These are phyloP conservation scores for Chymomyza amoena DNA, from an alignment of 2,888 invertebrate species.

Conservation along the genomic window DNA sequence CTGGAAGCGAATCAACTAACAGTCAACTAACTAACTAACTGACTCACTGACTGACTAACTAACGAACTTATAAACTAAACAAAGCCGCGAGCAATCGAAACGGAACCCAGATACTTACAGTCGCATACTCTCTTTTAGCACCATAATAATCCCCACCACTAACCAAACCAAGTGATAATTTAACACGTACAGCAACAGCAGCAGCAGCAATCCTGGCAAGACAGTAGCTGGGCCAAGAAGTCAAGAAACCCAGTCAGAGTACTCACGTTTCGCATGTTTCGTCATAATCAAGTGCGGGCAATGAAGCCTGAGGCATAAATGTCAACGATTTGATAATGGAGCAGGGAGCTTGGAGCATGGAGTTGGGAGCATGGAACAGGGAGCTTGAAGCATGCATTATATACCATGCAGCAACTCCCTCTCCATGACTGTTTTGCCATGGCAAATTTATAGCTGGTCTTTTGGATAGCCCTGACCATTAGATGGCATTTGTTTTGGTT, in stretches of 20 bases:
- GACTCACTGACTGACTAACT: conserved; percentile 53
- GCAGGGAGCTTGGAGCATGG: conserved; percentile 13
- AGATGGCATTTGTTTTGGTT: conserved; percentile 63
- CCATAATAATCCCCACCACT: conserved; percentile 1
- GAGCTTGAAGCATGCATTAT: neutral
- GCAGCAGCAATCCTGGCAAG: conserved; percentile 3
- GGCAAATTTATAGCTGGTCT: conserved; percentile 58
- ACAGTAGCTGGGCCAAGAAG: neutral
- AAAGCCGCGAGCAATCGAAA: conserved; percentile 51
- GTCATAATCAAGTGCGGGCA: conserved; percentile 64
- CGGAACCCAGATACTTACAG: neutral
- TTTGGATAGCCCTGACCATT: conserved; percentile 42
- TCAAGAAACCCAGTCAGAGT: neutral
- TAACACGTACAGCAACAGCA: conserved; percentile 52
- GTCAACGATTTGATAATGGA: conserved; percentile 71
- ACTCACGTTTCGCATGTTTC: conserved; percentile 43
- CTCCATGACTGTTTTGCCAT: conserved; percentile 31
- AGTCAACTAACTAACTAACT: conserved; percentile 14
- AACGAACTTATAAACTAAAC: conserved; percentile 64
- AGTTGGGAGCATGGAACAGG: conserved; percentile 45
- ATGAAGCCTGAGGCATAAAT: conserved; percentile 65
- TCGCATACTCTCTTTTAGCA: neutral
- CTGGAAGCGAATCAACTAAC: conserved; percentile 19
- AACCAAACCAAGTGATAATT: conserved; percentile 47
- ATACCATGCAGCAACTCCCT: neutral